These are phyloP conservation scores for Rhimphoctona megacephalus DNA, from an alignment of 2,888 invertebrate genomes.

Conservation along the genomic window DNA sequence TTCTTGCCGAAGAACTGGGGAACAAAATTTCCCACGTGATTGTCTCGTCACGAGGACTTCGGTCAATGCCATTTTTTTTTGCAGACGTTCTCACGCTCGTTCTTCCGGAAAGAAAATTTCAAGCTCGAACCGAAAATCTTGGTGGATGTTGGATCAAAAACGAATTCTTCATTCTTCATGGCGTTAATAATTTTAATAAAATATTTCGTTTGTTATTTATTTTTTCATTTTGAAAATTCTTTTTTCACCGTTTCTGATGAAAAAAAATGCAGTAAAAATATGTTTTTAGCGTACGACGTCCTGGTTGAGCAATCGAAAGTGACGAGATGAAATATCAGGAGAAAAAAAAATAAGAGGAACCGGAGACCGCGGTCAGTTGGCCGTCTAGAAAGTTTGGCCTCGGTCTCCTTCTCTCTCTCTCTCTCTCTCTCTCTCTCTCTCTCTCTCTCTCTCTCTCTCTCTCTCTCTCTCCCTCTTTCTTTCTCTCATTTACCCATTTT, in stretches of 20 bases:
- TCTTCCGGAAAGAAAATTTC: neutral
- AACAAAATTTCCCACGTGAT: conserved; percentile 9
- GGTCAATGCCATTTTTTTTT: conserved; percentile 77
- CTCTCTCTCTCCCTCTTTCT: conserved; percentile 29
- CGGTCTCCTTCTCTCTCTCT: conserved; percentile 40
- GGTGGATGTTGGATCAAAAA: neutral
- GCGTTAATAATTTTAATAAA: too few species aligned
- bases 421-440: conserved; percentile 29
- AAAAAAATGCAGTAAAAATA: neutral
- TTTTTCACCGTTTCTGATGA: neutral
- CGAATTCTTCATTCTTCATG: neutral
- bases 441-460: conserved; percentile 31
- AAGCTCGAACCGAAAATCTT: too few species aligned
- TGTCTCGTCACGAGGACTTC: conserved; percentile 64
- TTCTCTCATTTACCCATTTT: conserved; percentile 3
- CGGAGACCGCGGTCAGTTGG: conserved; percentile 2
- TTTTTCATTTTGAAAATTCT: neutral
- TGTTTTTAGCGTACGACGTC: neutral
- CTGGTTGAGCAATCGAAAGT: conserved; percentile 46
- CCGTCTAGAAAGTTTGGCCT: conserved; percentile 64
- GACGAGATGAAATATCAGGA: conserved; percentile 45
- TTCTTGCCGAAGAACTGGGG: neutral
- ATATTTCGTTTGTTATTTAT: neutral
- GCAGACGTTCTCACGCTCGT: neutral
- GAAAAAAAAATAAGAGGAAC: conserved; percentile 18